A percentile compares a stretch with the other conserved stretches of the same genome.
Evolutionary conservation across 2,113 vertebrate genomes (phyloP).

Genomic region (Cariama cristata): DNA sequence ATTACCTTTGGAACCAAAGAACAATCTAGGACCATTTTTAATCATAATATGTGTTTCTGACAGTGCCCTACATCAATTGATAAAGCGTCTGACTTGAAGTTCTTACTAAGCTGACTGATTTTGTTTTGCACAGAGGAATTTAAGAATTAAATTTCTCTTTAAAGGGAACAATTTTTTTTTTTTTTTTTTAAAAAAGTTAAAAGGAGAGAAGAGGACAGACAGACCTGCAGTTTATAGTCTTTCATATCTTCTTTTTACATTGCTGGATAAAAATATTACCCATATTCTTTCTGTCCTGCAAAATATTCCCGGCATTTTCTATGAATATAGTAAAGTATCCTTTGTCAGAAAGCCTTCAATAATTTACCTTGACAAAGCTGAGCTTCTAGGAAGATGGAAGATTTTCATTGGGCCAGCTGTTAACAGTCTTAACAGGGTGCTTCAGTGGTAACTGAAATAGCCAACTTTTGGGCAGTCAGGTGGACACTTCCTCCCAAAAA

Average conservation of each 20-base stretch:
- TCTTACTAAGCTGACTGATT: background rate
- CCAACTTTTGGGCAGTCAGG: background rate
- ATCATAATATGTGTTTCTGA: background rate
- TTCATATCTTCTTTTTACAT: background rate
- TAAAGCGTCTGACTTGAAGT: background rate
- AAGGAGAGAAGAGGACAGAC: background rate
- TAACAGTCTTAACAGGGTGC: background rate
- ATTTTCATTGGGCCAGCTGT: background rate
- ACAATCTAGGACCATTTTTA: background rate
- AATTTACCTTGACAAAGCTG: background rate
- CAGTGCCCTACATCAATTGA: background rate
- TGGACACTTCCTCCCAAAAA: accelerated
- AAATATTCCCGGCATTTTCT: background rate
- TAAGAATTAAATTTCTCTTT: background rate
- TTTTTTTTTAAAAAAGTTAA: background rate
- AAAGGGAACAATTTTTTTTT: too few species aligned
- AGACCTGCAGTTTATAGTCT: background rate
- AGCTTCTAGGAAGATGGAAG: background rate
- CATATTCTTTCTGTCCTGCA: background rate
- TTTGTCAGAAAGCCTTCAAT: background rate
- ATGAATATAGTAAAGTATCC: background rate
- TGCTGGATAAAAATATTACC: background rate
- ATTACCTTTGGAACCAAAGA: background rate
- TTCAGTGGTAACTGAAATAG: background rate
- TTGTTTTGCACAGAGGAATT: background rate